Evolutionary conservation across 2,113 vertebrate genomes (phyloP).

Genomic region (Hemibagrus wyckioides): DNA sequence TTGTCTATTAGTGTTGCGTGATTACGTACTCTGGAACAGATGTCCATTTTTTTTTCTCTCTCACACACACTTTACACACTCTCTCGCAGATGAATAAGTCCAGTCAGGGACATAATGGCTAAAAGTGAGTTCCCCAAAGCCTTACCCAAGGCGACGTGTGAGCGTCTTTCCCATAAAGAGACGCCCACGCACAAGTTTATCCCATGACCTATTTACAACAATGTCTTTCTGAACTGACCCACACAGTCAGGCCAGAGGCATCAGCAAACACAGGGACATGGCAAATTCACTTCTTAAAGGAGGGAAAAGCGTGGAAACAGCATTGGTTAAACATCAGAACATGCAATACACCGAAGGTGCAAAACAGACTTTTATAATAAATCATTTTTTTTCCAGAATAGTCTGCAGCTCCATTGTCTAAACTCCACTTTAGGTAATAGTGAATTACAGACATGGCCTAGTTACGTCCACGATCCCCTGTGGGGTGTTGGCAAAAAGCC

Average conservation of each 20-base stretch:
- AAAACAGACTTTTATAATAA: background rate
- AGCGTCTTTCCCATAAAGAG: conserved; percentile 34
- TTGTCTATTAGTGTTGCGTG: background rate
- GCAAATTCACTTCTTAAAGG: background rate
- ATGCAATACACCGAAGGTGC: background rate
- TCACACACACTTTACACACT: background rate
- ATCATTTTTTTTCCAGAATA: background rate
- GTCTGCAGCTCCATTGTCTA: background rate
- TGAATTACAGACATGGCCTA: conserved; percentile 38
- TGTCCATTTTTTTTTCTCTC: background rate
- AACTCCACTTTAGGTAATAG: conserved; percentile 12
- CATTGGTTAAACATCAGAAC: background rate
- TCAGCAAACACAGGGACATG: background rate
- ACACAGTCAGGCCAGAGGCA: conserved; percentile 27
- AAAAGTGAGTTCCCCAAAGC: background rate
- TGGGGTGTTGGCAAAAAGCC: conserved; percentile 14
- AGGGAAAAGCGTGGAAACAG: background rate
- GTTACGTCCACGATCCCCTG: conserved; percentile 19
- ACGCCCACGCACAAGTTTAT: conserved; percentile 35
- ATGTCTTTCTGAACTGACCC: conserved; percentile 33
- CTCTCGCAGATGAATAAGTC: conserved; percentile 8
- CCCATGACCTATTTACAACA: conserved; percentile 50
- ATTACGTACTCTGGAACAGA: background rate
- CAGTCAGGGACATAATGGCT: conserved; percentile 22
- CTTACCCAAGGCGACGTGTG: conserved; percentile 33